A percentile compares a stretch with the other conserved stretches of the same genome.
These are phyloP conservation scores for Hassar affinis DNA, from an alignment of 2,113 vertebrate species.

Conservation along the genomic window DNA sequence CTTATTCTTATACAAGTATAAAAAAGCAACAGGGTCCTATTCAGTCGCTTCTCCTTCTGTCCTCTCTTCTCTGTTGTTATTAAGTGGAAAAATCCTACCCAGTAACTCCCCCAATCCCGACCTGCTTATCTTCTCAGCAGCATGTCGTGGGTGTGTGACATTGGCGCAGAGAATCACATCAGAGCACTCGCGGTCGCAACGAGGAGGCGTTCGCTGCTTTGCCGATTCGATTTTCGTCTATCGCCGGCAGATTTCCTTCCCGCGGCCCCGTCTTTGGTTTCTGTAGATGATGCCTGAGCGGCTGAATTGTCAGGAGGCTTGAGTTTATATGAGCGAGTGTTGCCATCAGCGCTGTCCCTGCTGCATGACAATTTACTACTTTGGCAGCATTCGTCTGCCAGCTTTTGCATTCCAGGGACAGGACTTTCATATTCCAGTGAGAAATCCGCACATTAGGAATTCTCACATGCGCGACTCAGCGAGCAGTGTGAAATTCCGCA, in stretches of 20 bases:
- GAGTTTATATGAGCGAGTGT: constrained; percentile 16
- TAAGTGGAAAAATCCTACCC: not conserved
- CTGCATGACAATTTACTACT: not conserved
- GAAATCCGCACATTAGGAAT: not conserved
- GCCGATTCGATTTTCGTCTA: constrained; percentile 37
- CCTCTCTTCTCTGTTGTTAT: not conserved
- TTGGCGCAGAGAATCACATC: constrained; percentile 27
- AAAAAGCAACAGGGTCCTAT: not conserved
- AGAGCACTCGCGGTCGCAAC: constrained; percentile 7
- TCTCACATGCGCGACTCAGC: not conserved
- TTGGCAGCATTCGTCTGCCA: constrained; percentile 17
- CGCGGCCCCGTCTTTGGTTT: constrained; percentile 19
- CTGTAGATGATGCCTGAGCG: constrained; percentile 24
- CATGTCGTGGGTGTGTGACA: constrained; percentile 39
- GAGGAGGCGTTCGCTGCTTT: constrained; percentile 22
- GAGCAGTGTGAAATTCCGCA: not conserved
- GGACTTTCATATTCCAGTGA: constrained; percentile 4
- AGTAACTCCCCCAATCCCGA: constrained; percentile 1
- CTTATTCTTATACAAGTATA: not conserved
- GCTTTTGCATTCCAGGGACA: not conserved
- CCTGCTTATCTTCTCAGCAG: constrained; percentile 12
- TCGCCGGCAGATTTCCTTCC: constrained; percentile 22
- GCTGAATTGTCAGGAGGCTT: constrained; percentile 37
- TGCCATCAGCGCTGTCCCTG: constrained; percentile 19
- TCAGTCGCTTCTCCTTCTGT: not conserved